phyloP scores from a whole-genome alignment of 2,797 vertebrate genomes.

The Spinus pinus region DNA sequence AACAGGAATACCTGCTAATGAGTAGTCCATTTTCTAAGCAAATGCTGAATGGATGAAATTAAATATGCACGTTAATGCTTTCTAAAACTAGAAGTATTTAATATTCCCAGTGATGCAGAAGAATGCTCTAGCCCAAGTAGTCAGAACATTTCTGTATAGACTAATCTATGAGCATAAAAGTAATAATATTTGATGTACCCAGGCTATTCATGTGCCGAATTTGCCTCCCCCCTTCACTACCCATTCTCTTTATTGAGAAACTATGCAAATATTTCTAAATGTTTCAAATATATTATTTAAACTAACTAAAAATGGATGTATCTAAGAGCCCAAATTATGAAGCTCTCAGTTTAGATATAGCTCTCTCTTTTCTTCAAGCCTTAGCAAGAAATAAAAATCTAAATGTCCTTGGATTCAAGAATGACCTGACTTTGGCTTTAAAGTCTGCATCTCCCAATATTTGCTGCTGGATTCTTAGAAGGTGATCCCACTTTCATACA shows the following conservation, averaged over 20 bases:
- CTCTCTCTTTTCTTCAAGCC: not conserved
- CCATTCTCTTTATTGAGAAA: not conserved
- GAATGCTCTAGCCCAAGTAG: not conserved
- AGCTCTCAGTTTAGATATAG: not conserved
- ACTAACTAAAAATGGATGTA: not conserved
- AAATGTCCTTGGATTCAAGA: not conserved
- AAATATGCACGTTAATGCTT: not conserved
- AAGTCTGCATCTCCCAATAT: not conserved
- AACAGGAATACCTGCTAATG: not conserved
- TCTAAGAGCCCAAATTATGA: not conserved
- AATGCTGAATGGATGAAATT: not conserved
- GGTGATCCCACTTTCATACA: not conserved
- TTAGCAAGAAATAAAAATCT: not conserved
- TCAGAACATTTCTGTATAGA: not conserved
- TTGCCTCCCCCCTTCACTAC: not conserved
- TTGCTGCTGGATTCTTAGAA: not conserved
- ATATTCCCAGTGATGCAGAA: not conserved
- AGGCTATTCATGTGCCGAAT: not conserved
- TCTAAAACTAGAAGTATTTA: slow-evolving; percentile 11
- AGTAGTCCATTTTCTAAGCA: not conserved
- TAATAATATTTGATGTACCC: not conserved
- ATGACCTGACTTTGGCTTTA: not conserved
- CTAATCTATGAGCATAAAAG: not conserved
- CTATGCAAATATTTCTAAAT: not conserved
- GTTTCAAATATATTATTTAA: not conserved